Conservation (phyloP, 2,113 vertebrate genomes). For the Engystomops pustulosus region DNA sequence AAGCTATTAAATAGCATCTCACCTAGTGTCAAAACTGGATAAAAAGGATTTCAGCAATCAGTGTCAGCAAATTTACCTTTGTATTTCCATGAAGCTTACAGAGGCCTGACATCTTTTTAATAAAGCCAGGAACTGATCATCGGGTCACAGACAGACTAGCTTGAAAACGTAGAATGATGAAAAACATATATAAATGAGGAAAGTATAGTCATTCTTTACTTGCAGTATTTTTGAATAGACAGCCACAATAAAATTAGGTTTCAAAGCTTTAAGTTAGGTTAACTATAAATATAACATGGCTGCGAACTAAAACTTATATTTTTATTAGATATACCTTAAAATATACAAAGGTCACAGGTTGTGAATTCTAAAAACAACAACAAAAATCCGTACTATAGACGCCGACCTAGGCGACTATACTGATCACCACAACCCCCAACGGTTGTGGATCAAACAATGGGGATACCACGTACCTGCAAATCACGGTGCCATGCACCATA, state of each 20-base stretch:
- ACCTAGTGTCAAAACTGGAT: slow-evolving; percentile 36
- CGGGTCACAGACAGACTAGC: not conserved
- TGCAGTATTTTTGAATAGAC: not conserved
- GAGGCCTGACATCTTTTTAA: slow-evolving; percentile 32
- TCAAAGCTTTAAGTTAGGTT: not conserved
- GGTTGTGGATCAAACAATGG: too few relatives aligned
- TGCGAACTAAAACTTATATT: too few relatives aligned
- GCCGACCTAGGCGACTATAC: too few relatives aligned
- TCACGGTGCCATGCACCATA: too few relatives aligned
- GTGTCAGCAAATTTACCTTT: slow-evolving; percentile 44
- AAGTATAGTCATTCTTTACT: not conserved
- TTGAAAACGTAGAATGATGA: slow-evolving; percentile 3
- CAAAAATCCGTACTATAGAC: too few relatives aligned
- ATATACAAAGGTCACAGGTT: too few relatives aligned
- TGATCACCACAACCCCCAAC: too few relatives aligned
- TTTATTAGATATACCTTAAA: too few relatives aligned
- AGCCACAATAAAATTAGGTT: not conserved
- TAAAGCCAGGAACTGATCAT: slow-evolving; percentile 39
- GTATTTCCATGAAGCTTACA: slow-evolving; percentile 19
- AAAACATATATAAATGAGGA: slow-evolving; percentile 3
- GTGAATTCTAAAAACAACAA: too few relatives aligned
- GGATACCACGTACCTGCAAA: too few relatives aligned
- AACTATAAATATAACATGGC: too few relatives aligned
- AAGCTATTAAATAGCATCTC: slow-evolving; percentile 24
- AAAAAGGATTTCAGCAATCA: slow-evolving; percentile 23